A percentile compares a stretch with the other conserved stretches of the same genome.
Evolutionary conservation across 2,113 vertebrate species (phyloP).

Genomic region (Clarias batrachus): DNA sequence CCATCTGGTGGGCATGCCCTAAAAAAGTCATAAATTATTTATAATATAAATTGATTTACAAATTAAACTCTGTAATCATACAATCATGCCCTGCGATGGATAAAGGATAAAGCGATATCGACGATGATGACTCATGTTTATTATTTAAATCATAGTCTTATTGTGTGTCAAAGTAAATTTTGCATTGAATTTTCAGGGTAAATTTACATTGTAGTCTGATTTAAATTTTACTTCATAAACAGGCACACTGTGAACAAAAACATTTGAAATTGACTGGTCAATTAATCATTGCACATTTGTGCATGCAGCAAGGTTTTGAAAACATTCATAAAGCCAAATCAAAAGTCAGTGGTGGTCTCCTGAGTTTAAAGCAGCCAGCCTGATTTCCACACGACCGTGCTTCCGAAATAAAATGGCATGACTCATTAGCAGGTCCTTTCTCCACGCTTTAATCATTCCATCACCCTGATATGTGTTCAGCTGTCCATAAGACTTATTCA

Average conservation of each 20-base stretch:
- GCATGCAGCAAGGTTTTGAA: background rate
- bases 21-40: background rate
- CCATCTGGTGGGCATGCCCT: background rate
- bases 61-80: background rate
- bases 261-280: too few relatives aligned
- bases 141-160: too few relatives aligned
- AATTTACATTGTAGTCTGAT: too few relatives aligned
- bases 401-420: background rate
- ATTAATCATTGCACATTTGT: background rate
- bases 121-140: too few relatives aligned
- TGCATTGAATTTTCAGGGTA: too few relatives aligned
- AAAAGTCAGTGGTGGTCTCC: too few relatives aligned
- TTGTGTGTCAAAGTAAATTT: too few relatives aligned
- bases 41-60: background rate
- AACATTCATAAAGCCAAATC: background rate
- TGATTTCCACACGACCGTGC: background rate
- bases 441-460: background rate
- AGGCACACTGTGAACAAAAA: too few relatives aligned
- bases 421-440: background rate
- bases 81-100: too few relatives aligned
- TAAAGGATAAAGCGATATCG: too few relatives aligned
- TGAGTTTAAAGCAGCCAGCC: background rate
- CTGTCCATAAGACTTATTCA: background rate
- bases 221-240: too few relatives aligned
- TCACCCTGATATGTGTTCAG: background rate